Percentiles rank a stretch among this genome's conserved stretches.
phyloP scores from a whole-genome alignment of 2,888 invertebrate genomes.

The Bellardia pandia region DNA sequence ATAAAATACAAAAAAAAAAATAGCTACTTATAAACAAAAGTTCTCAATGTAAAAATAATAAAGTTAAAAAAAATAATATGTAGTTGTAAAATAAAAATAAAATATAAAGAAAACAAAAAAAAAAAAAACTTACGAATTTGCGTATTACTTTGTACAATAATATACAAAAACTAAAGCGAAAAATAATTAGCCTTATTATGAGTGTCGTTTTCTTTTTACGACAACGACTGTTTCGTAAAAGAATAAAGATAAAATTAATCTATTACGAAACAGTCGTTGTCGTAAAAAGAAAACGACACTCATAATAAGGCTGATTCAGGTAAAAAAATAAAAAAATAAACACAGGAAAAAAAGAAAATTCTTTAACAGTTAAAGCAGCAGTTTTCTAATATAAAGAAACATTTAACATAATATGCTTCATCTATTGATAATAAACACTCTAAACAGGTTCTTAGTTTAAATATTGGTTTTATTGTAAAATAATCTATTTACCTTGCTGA shows the following conservation, averaged over 20 bases:
- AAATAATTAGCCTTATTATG: no score
- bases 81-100: slow-evolving; percentile 21
- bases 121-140: not conserved
- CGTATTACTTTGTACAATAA: slow-evolving; percentile 11
- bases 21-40: slow-evolving; percentile 69
- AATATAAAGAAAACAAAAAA: not conserved
- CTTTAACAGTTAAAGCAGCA: not conserved
- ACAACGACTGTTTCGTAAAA: no score
- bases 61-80: slow-evolving; percentile 34
- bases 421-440: not conserved
- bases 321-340: not conserved
- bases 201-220: no score
- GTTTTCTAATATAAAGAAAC: not conserved
- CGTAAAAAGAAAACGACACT: no score
- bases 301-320: no score
- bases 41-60: slow-evolving; percentile 40
- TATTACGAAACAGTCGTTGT: no score
- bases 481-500: not conserved
- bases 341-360: not conserved
- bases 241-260: no score
- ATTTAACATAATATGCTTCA: not conserved
- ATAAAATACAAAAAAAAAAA: slow-evolving; percentile 48
- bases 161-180: slow-evolving; percentile 8
- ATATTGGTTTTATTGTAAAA: not conserved
- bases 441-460: not conserved